Base-by-base conservation (phyloP, 2,888 invertebrate genomes). In the Timandra comae region DNA sequence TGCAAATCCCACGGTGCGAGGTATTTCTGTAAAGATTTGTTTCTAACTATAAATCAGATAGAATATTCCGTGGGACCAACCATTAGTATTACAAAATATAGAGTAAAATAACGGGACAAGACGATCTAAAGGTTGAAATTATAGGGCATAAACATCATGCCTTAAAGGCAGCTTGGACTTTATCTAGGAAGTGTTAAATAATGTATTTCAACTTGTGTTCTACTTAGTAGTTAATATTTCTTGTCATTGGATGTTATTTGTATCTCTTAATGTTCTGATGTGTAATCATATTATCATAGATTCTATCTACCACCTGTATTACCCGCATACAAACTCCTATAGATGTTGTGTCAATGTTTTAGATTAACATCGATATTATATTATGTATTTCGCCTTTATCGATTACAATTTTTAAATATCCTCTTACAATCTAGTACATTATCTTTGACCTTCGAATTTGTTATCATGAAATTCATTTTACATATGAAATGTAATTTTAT, bases 31-130 rank as follows among this genome's bases (percentile, higher is more conserved):
- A 45, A 48, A 46, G 46, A 43, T 50, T 48, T 29, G 52, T 62
- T 54, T 49, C 37, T 50, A 46, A 42, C 28, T 40, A 41, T 58
- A 63, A 67, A 62, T 70, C 69, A 71, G 63, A 57, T 66, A 67
- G 64, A 56, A 55, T 56, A 56, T 56, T 52, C 56, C 67, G 72
- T 75, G 72, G 72, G 70, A 68, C 71, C 74, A 72, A 67, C 69
- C 74, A 72, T 65, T 72, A 62, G 49, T 53, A 43, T 56, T 55
- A 59, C 52, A 48, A 36, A 46, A 50, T 48, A 49, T 53, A 59
- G 46, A 48, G 54, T 55, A 52, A 29, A 23, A 30, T 34, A 37
- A 42, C 26, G 12, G 16, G n/a, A 29, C 32, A 28, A 22, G 30
- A 33, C 32, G 24, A 30, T 27, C 30, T 22, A 23, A 30, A 27